A percentile compares a stretch with the other conserved stretches of the same genome.
Evolutionary conservation across 2,113 vertebrate genomes (phyloP).

Genomic region (Pseudopipra pipra): DNA sequence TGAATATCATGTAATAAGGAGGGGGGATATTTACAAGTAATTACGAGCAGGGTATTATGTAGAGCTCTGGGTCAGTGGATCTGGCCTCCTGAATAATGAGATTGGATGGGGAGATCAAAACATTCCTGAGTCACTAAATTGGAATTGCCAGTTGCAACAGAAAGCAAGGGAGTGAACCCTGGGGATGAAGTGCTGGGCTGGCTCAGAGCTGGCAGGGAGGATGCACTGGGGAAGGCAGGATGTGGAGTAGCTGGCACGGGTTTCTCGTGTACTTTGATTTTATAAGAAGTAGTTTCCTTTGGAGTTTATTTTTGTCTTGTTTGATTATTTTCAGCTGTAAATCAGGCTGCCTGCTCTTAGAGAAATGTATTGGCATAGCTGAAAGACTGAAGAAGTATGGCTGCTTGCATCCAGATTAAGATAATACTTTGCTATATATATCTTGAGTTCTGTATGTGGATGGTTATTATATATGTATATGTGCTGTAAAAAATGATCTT

Average conservation of each 20-base stretch:
- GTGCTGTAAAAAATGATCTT: not conserved
- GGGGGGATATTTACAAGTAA: not conserved
- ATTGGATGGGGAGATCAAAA: slow-evolving; percentile 38
- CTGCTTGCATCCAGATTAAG: not conserved
- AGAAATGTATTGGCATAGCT: not conserved
- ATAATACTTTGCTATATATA: not conserved
- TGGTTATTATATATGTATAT: not conserved
- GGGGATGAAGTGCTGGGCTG: not conserved
- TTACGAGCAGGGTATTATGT: slow-evolving; percentile 6
- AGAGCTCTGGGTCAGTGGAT: slow-evolving; percentile 49
- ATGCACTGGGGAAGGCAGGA: not conserved
- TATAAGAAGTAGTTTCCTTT: not conserved
- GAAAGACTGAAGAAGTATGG: not conserved
- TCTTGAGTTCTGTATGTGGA: not conserved
- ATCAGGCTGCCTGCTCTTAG: not conserved
- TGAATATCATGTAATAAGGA: not conserved
- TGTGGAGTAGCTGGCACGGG: accelerated
- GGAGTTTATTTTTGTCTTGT: not conserved
- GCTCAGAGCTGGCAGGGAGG: not conserved
- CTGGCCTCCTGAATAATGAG: slow-evolving; percentile 25
- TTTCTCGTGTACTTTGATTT: not conserved
- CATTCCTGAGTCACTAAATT: slow-evolving; percentile 15
- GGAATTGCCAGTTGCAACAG: not conserved
- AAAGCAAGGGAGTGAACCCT: not conserved
- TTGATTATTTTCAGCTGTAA: not conserved